phyloP scores from a whole-genome alignment of 2,113 vertebrate species.

The Azemiops feae region DNA sequence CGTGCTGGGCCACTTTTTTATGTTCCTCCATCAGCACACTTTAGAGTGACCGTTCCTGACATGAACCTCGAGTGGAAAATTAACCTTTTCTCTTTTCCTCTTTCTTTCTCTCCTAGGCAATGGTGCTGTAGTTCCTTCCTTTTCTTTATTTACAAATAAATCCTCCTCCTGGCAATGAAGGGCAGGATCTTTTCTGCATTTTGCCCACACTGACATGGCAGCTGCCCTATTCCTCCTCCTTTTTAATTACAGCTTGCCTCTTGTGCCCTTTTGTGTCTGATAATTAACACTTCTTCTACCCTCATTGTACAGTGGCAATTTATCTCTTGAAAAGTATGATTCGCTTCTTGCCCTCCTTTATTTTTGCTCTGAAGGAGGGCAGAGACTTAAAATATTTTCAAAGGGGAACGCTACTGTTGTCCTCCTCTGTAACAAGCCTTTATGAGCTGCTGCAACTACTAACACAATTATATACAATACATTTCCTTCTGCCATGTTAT shows the following conservation, averaged over 20 bases:
- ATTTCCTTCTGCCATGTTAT: not conserved
- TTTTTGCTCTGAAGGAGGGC: not conserved
- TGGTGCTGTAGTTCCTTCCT: not conserved
- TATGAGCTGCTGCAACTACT: not conserved
- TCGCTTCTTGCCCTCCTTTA: not conserved
- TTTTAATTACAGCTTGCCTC: slow-evolving; percentile 29
- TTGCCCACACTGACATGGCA: not conserved
- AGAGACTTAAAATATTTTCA: not conserved
- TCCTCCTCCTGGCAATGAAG: not conserved
- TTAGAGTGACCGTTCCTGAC: not conserved
- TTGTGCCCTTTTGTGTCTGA: not conserved
- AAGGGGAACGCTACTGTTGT: not conserved
- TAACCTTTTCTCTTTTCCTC: not conserved
- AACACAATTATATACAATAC: not conserved
- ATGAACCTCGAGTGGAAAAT: not conserved
- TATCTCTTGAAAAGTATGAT: not conserved
- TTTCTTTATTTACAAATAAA: not conserved
- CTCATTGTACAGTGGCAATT: slow-evolving; percentile 3
- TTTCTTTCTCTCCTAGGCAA: not conserved
- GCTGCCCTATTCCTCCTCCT: not conserved
- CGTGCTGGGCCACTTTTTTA: not conserved
- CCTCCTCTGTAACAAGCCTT: not conserved
- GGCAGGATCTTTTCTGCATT: not conserved
- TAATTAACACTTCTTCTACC: slow-evolving; percentile 25
- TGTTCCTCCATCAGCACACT: not conserved